Percentiles rank a stretch among this genome's conserved stretches.
These are phyloP conservation scores for Hippopotamyrus pictus DNA, from an alignment of 2,797 vertebrate species.

Conservation along the genomic window DNA sequence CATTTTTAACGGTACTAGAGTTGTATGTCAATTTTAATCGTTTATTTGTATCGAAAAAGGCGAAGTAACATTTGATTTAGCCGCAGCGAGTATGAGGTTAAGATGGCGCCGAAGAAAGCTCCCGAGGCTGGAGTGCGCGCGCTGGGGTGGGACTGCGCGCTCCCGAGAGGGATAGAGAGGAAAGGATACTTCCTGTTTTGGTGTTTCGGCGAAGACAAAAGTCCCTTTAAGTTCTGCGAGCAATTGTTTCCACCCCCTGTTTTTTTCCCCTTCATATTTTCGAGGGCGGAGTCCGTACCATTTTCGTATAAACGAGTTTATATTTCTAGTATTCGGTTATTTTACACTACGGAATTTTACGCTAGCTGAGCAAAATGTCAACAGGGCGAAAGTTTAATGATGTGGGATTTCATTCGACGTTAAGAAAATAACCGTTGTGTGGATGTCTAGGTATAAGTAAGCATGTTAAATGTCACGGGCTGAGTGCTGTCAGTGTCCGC, in stretches of 20 bases:
- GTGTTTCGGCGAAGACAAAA: conserved; percentile 22
- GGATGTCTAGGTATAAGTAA: not conserved
- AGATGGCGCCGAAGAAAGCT: conserved; percentile 54
- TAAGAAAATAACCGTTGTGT: not conserved
- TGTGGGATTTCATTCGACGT: not conserved
- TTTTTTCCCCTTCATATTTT: not conserved
- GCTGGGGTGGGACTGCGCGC: conserved; percentile 49
- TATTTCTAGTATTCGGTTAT: not conserved
- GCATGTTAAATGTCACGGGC: not conserved
- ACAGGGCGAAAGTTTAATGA: not conserved
- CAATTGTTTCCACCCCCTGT: not conserved
- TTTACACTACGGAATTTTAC: not conserved
- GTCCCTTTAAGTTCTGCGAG: not conserved
- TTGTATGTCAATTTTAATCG: not conserved
- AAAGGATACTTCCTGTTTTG: conserved; percentile 53
- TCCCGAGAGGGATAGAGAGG: conserved; percentile 29
- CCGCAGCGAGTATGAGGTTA: conserved; percentile 20
- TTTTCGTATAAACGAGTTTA: not conserved
- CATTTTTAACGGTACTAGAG: not conserved
- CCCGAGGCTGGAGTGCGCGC: conserved; percentile 27
- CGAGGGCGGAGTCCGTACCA: not conserved
- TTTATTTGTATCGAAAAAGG: not conserved
- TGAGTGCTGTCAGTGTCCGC: conserved; percentile 20
- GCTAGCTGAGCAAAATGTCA: not conserved
- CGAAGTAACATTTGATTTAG: not conserved